phyloP scores from a whole-genome alignment of 64 coral and sea anemone genomes.

The Stichodactyla mertensii region DNA sequence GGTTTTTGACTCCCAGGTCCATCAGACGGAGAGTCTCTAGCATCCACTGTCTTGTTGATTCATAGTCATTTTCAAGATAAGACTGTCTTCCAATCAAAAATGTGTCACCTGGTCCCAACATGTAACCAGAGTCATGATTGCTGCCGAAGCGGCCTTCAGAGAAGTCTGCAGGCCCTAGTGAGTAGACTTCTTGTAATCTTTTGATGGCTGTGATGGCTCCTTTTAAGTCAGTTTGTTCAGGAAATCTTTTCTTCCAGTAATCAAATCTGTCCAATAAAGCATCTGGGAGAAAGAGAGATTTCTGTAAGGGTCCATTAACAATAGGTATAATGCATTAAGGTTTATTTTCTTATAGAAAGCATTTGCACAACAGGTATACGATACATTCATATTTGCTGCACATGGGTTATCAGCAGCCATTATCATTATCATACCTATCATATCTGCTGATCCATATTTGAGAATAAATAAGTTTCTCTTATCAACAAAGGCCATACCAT shows the following conservation, averaged over 20 bases:
- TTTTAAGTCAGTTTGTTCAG: constrained; percentile 42
- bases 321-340: neutral
- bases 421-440: no score
- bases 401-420: no score
- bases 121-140: neutral
- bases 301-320: neutral
- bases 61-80: constrained; percentile 50
- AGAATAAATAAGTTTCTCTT: no score
- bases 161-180: constrained; percentile 55
- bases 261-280: constrained; percentile 49
- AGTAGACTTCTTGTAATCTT: constrained; percentile 67
- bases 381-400: no score
- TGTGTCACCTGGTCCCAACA: constrained; percentile 56
- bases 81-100: constrained; percentile 61
- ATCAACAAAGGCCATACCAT: no score
- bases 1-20: constrained; percentile 25
- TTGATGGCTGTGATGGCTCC: constrained; percentile 69
- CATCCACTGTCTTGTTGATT: constrained; percentile 69
- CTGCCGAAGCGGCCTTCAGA: constrained; percentile 37
- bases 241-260: constrained; percentile 31
- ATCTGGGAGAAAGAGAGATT: constrained; percentile 3
- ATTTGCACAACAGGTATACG: no score
- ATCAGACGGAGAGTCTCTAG: constrained; percentile 58
- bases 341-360: no score
- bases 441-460: no score